A percentile compares a stretch with the other conserved stretches of the same genome.
phyloP scores from a whole-genome alignment of 2,797 vertebrate genomes.

The Lateolabrax maculatus region DNA sequence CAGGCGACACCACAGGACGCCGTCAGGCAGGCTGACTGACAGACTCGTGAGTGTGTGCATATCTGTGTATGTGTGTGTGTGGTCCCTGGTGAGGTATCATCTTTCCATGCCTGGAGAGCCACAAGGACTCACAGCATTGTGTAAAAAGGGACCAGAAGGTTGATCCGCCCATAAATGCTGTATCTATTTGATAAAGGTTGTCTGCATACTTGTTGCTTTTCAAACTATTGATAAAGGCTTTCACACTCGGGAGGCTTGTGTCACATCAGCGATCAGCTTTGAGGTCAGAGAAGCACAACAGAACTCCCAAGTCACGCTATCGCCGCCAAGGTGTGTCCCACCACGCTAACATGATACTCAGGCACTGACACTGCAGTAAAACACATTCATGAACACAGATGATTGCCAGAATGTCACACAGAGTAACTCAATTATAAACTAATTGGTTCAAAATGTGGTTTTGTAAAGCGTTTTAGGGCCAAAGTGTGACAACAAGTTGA shows the following conservation, averaged over 20 bases:
- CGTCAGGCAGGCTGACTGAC: constrained; percentile 3
- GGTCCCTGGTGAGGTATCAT: constrained; percentile 10
- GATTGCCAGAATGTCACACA: constrained; percentile 9
- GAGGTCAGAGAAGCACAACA: constrained; percentile 51
- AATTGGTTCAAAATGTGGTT: constrained; percentile 39
- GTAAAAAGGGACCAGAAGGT: background rate
- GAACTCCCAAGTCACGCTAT: constrained; percentile 51
- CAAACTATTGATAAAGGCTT: constrained; percentile 27
- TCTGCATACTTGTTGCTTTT: constrained; percentile 24
- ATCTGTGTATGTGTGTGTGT: constrained; percentile 15
- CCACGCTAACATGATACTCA: constrained; percentile 3
- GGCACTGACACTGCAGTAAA: constrained; percentile 14
- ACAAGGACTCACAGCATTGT: background rate
- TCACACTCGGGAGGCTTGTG: constrained; percentile 29
- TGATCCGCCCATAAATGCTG: constrained; percentile 1
- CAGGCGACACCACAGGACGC: background rate
- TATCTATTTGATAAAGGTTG: constrained; percentile 21
- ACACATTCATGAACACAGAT: constrained; percentile 36
- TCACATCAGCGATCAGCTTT: constrained; percentile 41
- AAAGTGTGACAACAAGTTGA: constrained; percentile 4
- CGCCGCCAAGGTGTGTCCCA: constrained; percentile 37
- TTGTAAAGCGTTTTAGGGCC: background rate
- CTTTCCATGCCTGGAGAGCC: background rate
- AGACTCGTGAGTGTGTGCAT: no score
- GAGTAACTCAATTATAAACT: constrained; percentile 3